phyloP scores from a whole-genome alignment of 35 echinoderm and acorn worm species.

The Diadema setosum region DNA sequence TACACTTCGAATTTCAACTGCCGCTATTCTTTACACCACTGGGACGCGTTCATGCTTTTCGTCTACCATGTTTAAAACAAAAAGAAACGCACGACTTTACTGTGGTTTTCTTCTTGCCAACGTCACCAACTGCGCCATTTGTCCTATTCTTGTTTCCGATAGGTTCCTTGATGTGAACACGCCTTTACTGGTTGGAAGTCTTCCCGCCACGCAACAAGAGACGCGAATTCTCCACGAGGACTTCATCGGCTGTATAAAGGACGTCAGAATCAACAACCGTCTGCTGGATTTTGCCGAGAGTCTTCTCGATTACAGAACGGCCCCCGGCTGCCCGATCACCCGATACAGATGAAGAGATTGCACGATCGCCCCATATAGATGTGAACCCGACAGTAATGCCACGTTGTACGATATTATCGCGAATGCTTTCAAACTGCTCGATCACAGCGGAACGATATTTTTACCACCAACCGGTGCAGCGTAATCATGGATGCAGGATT shows the following conservation, averaged over 20 bases:
- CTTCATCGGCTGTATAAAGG: constrained; percentile 76
- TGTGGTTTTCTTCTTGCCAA: neutral
- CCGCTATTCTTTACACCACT: neutral
- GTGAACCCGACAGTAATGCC: too few species aligned
- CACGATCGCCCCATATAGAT: too few species aligned
- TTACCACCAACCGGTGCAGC: too few species aligned
- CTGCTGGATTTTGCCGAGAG: constrained; percentile 35
- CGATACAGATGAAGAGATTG: neutral
- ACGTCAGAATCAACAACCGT: constrained; percentile 71
- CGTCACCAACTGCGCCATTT: neutral
- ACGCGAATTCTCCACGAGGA: constrained; percentile 71
- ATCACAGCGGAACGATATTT: too few species aligned
- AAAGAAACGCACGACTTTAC: neutral
- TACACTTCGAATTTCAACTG: too few species aligned
- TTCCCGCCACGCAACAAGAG: constrained; percentile 64
- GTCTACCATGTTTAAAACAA: neutral
- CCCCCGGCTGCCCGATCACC: constrained; percentile 46
- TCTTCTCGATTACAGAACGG: constrained; percentile 38
- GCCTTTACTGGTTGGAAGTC: constrained; percentile 67
- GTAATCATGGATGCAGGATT: too few species aligned
- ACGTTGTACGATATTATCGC: too few species aligned
- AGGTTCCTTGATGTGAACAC: constrained; percentile 94
- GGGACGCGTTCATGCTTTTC: neutral
- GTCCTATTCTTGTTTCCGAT: too few species aligned
- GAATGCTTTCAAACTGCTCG: too few species aligned